Evolutionary conservation across 2,888 invertebrate genomes (phyloP).

Genomic region (Diploptera punctata): DNA sequence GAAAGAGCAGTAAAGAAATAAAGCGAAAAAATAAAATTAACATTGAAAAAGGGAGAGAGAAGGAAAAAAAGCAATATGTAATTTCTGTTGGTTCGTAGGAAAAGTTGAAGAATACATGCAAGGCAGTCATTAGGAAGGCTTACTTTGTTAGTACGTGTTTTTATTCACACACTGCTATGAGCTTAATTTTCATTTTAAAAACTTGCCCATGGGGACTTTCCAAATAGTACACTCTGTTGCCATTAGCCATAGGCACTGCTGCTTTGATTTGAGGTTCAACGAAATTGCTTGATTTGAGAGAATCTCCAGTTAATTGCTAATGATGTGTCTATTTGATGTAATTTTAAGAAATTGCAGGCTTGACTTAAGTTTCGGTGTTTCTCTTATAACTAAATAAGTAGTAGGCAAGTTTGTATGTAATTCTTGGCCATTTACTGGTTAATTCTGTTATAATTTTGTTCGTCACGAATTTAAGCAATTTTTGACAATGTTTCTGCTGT

Average conservation of each 20-base stretch:
- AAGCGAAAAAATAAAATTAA: background rate
- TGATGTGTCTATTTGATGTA: no score
- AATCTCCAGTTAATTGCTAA: no score
- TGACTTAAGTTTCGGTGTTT: no score
- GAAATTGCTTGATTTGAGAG: no score
- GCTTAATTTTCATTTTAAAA: slow-evolving; percentile 19
- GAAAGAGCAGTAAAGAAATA: background rate
- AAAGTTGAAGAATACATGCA: slow-evolving; percentile 15
- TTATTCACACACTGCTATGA: slow-evolving; percentile 4
- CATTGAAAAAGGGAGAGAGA: slow-evolving; percentile 1
- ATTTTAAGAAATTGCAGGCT: no score
- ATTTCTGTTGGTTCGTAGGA: slow-evolving; percentile 23
- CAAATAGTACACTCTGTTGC: background rate
- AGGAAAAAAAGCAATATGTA: slow-evolving; percentile 16
- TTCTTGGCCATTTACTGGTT: no score
- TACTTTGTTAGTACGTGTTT: slow-evolving; percentile 6
- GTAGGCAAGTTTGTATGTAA: no score
- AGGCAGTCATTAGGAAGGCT: slow-evolving; percentile 18
- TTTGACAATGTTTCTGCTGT: no score
- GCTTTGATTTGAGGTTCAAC: no score
- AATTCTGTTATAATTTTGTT: no score
- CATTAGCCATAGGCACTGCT: background rate
- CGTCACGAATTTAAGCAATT: no score
- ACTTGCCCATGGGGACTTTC: slow-evolving; percentile 16
- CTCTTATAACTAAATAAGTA: no score